These are phyloP conservation scores for Hippoglossus hippoglossus DNA, from an alignment of 2,797 vertebrate genomes.

Conservation along the genomic window DNA sequence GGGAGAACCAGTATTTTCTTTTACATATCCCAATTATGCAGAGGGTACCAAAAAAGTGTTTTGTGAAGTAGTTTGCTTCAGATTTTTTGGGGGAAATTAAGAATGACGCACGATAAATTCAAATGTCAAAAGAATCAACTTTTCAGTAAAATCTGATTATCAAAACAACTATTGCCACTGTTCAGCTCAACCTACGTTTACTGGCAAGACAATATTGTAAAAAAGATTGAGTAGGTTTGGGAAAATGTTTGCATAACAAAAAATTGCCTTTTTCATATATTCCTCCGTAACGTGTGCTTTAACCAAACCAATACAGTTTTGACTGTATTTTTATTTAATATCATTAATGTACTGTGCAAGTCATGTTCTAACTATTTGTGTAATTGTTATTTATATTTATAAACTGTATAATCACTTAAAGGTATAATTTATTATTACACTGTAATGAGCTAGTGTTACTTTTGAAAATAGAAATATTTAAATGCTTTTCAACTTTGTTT, in stretches of 20 bases:
- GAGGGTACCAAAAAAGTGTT: background rate
- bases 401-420: constrained; percentile 19
- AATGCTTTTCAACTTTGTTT: constrained; percentile 1
- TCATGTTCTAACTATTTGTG: background rate
- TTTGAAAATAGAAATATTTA: background rate
- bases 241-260: too few species aligned
- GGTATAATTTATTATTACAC: constrained; percentile 25
- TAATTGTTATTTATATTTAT: constrained; percentile 11
- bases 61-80: background rate
- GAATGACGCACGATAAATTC: too few species aligned
- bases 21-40: background rate
- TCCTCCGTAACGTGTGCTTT: constrained; percentile 2
- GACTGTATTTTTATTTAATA: background rate
- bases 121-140: too few species aligned
- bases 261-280: background rate
- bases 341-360: constrained; percentile 5
- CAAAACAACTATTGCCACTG: background rate
- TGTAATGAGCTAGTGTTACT: background rate
- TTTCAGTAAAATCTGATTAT: background rate
- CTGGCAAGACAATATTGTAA: background rate
- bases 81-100: too few species aligned
- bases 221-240: background rate
- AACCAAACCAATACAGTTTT: background rate
- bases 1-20: background rate
- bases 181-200: background rate